These are phyloP conservation scores for Taxidea taxus DNA, from an alignment of 2,113 vertebrate species.

Conservation along the genomic window DNA sequence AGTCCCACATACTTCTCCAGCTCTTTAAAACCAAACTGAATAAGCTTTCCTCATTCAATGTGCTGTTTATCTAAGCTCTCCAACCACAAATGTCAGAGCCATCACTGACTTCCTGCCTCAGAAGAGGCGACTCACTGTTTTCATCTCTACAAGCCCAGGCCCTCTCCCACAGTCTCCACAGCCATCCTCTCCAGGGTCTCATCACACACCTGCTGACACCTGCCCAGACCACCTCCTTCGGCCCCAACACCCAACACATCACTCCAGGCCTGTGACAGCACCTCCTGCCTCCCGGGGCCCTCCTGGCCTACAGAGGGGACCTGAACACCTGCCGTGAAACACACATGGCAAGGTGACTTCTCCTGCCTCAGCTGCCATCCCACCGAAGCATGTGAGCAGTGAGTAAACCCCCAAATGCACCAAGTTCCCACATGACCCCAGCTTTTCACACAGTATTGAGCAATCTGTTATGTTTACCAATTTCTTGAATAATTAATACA, in stretches of 20 bases:
- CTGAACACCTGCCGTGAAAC: not conserved
- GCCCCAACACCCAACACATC: not conserved
- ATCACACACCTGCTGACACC: not conserved
- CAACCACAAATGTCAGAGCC: not conserved
- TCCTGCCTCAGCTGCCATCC: not conserved
- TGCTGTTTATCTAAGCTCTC: not conserved
- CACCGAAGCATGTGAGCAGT: no score
- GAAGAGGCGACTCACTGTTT: not conserved
- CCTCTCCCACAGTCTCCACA: not conserved
- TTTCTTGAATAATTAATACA: not conserved
- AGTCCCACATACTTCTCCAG: not conserved
- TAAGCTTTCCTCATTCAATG: not conserved
- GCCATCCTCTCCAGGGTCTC: not conserved
- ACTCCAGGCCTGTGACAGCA: accelerated
- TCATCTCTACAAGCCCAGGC: not conserved
- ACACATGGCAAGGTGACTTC: not conserved
- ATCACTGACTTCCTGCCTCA: not conserved
- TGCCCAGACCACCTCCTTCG: no score
- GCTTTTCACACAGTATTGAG: not conserved
- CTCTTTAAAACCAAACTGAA: not conserved
- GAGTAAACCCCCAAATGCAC: not conserved
- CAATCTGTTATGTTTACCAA: not conserved
- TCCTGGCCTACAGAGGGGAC: no score
- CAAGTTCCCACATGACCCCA: not conserved
- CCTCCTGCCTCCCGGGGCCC: not conserved